Evolutionary conservation across 2,888 invertebrate genomes (phyloP).

Genomic region (Dolomedes plantarius): DNA sequence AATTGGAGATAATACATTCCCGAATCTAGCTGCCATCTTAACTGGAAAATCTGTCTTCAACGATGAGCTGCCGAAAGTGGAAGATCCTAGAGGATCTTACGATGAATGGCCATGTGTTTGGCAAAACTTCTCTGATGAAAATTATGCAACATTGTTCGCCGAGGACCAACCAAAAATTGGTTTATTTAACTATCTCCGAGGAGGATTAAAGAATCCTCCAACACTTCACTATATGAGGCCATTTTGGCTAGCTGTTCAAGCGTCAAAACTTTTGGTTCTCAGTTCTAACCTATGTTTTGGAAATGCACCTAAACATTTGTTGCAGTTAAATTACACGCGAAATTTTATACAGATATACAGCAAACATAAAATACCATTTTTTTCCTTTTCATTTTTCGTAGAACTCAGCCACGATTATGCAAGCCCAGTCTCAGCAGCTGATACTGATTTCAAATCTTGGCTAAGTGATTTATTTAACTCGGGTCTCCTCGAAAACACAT

Average conservation of each 20-base stretch:
- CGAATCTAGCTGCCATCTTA: constrained; percentile 89
- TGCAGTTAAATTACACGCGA: constrained; percentile 75
- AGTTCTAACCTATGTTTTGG: constrained; percentile 73
- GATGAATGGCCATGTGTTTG: constrained; percentile 90
- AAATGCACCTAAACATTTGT: constrained; percentile 73
- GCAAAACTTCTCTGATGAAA: constrained; percentile 85
- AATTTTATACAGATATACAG: constrained; percentile 75
- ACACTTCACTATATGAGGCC: constrained; percentile 90
- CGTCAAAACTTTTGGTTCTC: constrained; percentile 54
- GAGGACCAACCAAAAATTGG: constrained; percentile 89
- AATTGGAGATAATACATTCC: constrained; percentile 95
- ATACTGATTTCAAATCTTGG: constrained; percentile 76
- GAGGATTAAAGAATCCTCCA: constrained; percentile 88
- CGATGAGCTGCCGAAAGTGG: constrained; percentile 46
- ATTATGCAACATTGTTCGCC: constrained; percentile 86
- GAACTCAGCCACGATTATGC: constrained; percentile 78
- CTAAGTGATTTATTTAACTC: constrained; percentile 74
- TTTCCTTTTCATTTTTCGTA: constrained; percentile 77
- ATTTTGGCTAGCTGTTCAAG: constrained; percentile 80
- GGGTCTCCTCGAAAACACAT: constrained; percentile 62
- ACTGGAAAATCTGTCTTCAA: constrained; percentile 79
- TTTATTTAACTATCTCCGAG: constrained; percentile 86
- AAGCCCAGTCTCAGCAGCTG: constrained; percentile 77
- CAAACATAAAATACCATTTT: constrained; percentile 74
- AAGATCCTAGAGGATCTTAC: constrained; percentile 79